phyloP scores from a whole-genome alignment of 2,888 invertebrate genomes.

The Thymelicus acteon region DNA sequence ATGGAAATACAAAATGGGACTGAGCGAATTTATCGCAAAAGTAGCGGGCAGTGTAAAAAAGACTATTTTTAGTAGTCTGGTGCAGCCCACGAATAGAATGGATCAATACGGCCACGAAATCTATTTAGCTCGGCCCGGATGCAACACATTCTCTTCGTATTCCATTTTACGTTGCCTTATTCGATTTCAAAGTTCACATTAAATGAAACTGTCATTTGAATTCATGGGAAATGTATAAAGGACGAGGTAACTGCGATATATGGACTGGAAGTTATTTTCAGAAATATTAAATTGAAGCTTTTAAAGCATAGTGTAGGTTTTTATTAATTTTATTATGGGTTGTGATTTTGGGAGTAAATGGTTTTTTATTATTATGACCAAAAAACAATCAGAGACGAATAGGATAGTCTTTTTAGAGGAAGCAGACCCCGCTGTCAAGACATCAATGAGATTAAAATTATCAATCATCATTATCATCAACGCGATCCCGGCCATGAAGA shows the following conservation, averaged over 20 bases:
- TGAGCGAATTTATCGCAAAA: neutral
- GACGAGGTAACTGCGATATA: neutral
- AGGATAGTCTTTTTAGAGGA: too few relatives aligned
- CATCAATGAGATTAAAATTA: too few relatives aligned
- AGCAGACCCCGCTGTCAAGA: too few relatives aligned
- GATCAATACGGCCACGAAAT: conserved; percentile 37
- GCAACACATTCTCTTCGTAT: conserved; percentile 30
- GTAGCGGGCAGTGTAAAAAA: conserved; percentile 9
- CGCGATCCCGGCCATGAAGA: too few relatives aligned
- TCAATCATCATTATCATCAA: too few relatives aligned
- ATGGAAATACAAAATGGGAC: neutral
- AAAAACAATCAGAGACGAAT: too few relatives aligned
- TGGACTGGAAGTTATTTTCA: too few relatives aligned
- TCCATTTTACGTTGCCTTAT: conserved; percentile 22
- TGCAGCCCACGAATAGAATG: conserved; percentile 35
- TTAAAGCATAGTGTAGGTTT: too few relatives aligned
- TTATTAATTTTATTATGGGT: too few relatives aligned
- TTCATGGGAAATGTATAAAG: conserved; percentile 10
- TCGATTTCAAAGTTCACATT: conserved; percentile 28
- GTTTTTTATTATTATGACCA: too few relatives aligned
- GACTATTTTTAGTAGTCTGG: conserved; percentile 25
- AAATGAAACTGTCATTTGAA: conserved; percentile 26
- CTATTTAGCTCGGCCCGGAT: conserved; percentile 35
- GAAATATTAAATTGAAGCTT: too few relatives aligned
- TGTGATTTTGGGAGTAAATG: too few relatives aligned